phyloP scores from a whole-genome alignment of 1,140 invertebrate species.

The Trypoxylus dichotomus region DNA sequence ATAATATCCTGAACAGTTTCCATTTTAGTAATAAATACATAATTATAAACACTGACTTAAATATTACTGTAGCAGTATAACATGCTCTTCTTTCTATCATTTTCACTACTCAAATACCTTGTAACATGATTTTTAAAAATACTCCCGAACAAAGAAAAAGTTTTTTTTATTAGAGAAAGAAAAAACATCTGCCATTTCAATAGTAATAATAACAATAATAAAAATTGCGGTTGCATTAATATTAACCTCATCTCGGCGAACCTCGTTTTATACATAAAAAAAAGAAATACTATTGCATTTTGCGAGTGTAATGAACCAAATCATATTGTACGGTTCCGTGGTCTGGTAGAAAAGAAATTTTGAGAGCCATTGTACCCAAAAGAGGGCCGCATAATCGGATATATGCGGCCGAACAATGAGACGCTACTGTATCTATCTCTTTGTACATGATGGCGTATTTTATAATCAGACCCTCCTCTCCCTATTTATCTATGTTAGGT shows the following conservation, averaged over 20 bases:
- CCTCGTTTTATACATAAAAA: neutral
- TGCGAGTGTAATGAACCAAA: conserved; percentile 53
- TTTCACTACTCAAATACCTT: no score
- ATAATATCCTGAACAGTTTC: no score
- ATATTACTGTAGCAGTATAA: no score
- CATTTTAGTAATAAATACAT: no score
- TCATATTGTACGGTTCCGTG: conserved; percentile 51
- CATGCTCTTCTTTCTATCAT: no score
- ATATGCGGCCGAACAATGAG: conserved; percentile 42
- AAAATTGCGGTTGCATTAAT: conserved; percentile 19
- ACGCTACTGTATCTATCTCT: conserved; percentile 42
- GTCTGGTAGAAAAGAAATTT: conserved; percentile 45
- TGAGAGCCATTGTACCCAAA: conserved; percentile 36
- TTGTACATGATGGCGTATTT: conserved; percentile 12
- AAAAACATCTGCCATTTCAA: conserved; percentile 16
- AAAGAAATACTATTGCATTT: conserved; percentile 41
- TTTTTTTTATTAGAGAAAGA: neutral
- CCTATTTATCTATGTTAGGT: neutral
- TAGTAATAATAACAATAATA: conserved; percentile 14
- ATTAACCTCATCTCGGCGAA: conserved; percentile 4
- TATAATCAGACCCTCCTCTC: neutral
- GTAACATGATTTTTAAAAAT: no score
- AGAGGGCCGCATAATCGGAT: conserved; percentile 38
- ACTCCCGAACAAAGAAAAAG: neutral
- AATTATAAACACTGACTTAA: no score